Percentiles rank a stretch among this genome's conserved stretches.
phyloP scores from a whole-genome alignment of 2,113 vertebrate genomes.

The Anolis sagrei region DNA sequence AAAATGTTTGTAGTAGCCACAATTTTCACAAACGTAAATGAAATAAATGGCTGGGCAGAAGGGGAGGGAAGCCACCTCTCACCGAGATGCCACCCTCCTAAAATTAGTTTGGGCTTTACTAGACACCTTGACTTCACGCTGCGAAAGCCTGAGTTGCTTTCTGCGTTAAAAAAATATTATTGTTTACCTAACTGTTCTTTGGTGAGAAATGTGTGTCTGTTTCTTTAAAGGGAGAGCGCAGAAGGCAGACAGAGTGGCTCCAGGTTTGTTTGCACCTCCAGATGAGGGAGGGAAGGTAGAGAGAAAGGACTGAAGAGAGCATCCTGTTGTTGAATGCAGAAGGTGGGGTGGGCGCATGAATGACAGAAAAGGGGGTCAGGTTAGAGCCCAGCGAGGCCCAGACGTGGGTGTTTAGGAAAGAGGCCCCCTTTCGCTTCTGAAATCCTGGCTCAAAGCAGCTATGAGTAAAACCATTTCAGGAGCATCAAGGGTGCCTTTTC shows the following conservation, averaged over 20 bases:
- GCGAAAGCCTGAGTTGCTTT: slow-evolving; percentile 56
- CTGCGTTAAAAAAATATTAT: slow-evolving; percentile 70
- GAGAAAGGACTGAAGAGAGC: slow-evolving; percentile 45
- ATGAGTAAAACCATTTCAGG: neutral
- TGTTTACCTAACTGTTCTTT: slow-evolving; percentile 72
- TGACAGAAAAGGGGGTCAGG: slow-evolving; percentile 36
- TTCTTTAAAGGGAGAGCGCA: slow-evolving; percentile 67
- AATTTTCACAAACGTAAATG: slow-evolving; percentile 37
- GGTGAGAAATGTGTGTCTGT: slow-evolving; percentile 68
- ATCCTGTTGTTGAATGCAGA: slow-evolving; percentile 66
- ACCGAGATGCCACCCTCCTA: slow-evolving; percentile 55
- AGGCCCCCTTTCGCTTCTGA: neutral
- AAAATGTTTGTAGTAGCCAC: slow-evolving; percentile 24
- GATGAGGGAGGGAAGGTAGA: slow-evolving; percentile 47
- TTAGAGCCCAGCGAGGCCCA: slow-evolving; percentile 2
- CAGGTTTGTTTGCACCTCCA: slow-evolving; percentile 63
- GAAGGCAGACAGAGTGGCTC: slow-evolving; percentile 72
- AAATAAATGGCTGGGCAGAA: slow-evolving; percentile 33
- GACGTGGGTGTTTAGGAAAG: neutral
- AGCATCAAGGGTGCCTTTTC: neutral
- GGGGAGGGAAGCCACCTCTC: slow-evolving; percentile 43
- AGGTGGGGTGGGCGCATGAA: slow-evolving; percentile 18
- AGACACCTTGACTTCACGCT: slow-evolving; percentile 48
- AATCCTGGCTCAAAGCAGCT: slow-evolving; percentile 11
- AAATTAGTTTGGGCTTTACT: slow-evolving; percentile 57